Evolutionary conservation across 2,113 vertebrate species (phyloP).

Genomic region (Caracal caracal): DNA sequence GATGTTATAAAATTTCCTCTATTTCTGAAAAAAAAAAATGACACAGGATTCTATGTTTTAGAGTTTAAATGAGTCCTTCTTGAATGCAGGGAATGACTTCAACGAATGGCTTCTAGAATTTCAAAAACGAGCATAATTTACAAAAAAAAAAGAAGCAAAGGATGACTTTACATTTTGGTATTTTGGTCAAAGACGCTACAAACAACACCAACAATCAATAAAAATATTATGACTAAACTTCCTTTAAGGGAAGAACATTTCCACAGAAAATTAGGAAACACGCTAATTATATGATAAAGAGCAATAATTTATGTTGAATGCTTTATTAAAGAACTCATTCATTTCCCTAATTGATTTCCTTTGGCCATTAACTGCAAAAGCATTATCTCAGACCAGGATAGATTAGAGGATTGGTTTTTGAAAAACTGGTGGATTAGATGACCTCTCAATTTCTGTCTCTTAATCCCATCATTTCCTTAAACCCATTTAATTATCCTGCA

Average conservation of each 20-base stretch:
- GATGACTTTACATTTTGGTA: neutral
- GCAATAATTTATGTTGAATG: neutral
- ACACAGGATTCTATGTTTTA: neutral
- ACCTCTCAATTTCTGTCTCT: slow-evolving; percentile 57
- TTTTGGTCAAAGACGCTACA: neutral
- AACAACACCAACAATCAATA: neutral
- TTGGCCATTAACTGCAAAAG: slow-evolving; percentile 28
- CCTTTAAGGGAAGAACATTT: neutral
- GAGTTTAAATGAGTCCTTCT: neutral
- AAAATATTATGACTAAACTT: slow-evolving; percentile 18
- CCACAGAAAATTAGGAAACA: slow-evolving; percentile 13
- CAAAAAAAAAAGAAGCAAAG: neutral
- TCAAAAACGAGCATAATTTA: neutral
- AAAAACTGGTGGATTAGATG: slow-evolving; percentile 44
- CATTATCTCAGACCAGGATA: neutral
- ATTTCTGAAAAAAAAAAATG: slow-evolving; percentile 34
- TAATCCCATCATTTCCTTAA: slow-evolving; percentile 64
- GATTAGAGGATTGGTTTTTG: neutral
- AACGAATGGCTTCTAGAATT: neutral
- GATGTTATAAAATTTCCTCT: neutral
- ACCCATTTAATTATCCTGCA: slow-evolving; percentile 63
- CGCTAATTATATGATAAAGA: neutral
- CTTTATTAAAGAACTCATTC: slow-evolving; percentile 9
- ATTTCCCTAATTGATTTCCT: slow-evolving; percentile 52
- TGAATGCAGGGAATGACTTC: neutral